Base-by-base conservation (phyloP, 2,797 vertebrate genomes). In the Sylvilagus floridanus region DNA sequence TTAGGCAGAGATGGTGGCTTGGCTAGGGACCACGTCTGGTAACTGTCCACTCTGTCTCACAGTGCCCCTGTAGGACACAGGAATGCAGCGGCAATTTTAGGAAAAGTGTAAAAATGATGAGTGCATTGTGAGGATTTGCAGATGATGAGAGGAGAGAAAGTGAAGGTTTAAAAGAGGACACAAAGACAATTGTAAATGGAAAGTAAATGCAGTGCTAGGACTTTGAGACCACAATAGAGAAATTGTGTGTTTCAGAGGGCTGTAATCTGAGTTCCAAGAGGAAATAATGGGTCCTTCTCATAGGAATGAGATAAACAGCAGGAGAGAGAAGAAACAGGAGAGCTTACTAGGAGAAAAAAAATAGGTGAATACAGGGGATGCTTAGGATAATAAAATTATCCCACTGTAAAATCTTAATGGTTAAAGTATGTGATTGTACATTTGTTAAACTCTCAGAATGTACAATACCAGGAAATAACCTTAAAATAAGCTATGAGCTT, bases 131-230 rank as follows among this genome's bases (percentile, higher is more conserved):
- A 10, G 75, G 47, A 50, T 24, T 13, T 37, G 16, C 32, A 60
- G 32, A 5, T 4, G 2, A 42, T 6, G 47, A 17, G 13, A 81
- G 42, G 5, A 7, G 68, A 57, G 37, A 82, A 75, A 76, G 62
- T n/a, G 47, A 83, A 88, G 26, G 2, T 93, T 89, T 82, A 35
- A 83, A 21, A 83, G 32, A 73, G 30, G 35, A 68, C 1, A 3
- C 7, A 52, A 57, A 89, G 62, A 66, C 62, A 28, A 52, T 50
- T 79, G 50, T 37, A 72, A 95, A 93, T 92, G 75, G 83, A 92
- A 60, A 62, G 62, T 54, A 82, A 94, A 95, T 78, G 4, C 0
- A 47, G 17, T 35, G 65, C 16, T 54, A 28, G 75, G 13, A 26
- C 50, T 86, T 88, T 4, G 37, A 73, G 79, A 30, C 24, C 32